A percentile compares a stretch with the other conserved stretches of the same genome.
Evolutionary conservation across 1,140 invertebrate genomes (phyloP).

Genomic region (Achatina immaculata): DNA sequence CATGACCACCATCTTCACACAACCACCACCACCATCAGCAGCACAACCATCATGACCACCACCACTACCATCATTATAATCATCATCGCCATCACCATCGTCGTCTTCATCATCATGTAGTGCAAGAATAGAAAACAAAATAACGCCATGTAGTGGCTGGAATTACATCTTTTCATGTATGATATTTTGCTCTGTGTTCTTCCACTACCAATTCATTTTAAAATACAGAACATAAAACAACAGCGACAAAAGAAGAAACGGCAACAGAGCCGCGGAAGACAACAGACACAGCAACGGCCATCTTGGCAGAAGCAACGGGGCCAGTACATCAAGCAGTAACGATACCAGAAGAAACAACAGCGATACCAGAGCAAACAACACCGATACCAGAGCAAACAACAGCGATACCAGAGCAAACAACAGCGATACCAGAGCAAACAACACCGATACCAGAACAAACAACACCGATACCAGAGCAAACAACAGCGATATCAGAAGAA

Average conservation of each 20-base stretch:
- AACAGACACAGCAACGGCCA: too few species aligned
- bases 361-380: neutral
- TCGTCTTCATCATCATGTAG: constrained; percentile 81
- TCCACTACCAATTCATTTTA: too few species aligned
- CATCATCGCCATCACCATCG: constrained; percentile 79
- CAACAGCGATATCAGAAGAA: constrained; percentile 79
- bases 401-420: constrained; percentile 66
- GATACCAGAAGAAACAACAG: neutral
- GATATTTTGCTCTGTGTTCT: too few species aligned
- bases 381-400: neutral
- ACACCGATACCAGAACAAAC: neutral
- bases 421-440: constrained; percentile 78
- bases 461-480: constrained; percentile 82
- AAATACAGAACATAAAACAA: neutral
- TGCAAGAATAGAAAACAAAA: too few species aligned
- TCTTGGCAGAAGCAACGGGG: neutral
- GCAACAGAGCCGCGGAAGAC: neutral
- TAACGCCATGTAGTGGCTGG: too few species aligned
- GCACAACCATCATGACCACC: too few species aligned
- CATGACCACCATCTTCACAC: constrained; percentile 81
- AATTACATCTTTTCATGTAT: too few species aligned
- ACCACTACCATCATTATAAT: constrained; percentile 74
- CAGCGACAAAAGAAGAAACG: neutral
- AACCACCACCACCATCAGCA: too few species aligned
- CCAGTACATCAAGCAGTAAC: neutral